These are phyloP conservation scores for Volucella inanis DNA, from an alignment of 2,888 invertebrate species.

Conservation along the genomic window DNA sequence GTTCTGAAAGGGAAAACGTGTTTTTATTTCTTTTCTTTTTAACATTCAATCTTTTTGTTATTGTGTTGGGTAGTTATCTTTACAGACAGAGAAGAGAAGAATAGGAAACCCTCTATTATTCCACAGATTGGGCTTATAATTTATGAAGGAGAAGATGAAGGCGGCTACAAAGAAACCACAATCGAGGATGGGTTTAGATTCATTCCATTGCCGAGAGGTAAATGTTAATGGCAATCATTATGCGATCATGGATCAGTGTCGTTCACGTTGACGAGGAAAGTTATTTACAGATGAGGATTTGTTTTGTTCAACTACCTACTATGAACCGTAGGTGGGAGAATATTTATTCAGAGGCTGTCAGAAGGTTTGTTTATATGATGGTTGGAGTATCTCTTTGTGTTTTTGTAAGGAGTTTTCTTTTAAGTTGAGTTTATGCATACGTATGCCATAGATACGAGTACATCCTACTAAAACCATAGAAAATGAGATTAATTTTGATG, in stretches of 20 bases:
- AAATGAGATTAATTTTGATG: no score
- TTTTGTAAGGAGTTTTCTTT: no score
- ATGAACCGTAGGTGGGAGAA: no score
- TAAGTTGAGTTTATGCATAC: no score
- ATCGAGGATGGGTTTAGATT: not conserved
- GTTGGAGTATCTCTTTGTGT: no score
- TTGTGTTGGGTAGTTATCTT: not conserved
- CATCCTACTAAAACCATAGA: no score
- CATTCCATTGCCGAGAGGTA: slow-evolving; percentile 7
- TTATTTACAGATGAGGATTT: slow-evolving; percentile 25
- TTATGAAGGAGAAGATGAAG: slow-evolving; percentile 36
- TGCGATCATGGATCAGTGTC: slow-evolving; percentile 58
- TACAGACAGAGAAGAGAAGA: slow-evolving; percentile 16
- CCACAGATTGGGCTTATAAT: slow-evolving; percentile 23
- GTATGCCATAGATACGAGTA: no score
- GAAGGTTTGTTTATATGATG: no score
- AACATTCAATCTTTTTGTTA: not conserved
- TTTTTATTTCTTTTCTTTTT: slow-evolving; percentile 23
- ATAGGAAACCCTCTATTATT: slow-evolving; percentile 34
- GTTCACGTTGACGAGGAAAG: slow-evolving; percentile 47
- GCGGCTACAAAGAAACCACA: slow-evolving; percentile 1
- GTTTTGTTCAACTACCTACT: no score
- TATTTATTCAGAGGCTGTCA: no score
- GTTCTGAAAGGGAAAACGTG: slow-evolving; percentile 69
- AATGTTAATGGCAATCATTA: slow-evolving; percentile 60